A percentile compares a stretch with the other conserved stretches of the same genome.
phyloP scores from a whole-genome alignment of 2,113 vertebrate genomes.

The Benitochromis conjunctus region DNA sequence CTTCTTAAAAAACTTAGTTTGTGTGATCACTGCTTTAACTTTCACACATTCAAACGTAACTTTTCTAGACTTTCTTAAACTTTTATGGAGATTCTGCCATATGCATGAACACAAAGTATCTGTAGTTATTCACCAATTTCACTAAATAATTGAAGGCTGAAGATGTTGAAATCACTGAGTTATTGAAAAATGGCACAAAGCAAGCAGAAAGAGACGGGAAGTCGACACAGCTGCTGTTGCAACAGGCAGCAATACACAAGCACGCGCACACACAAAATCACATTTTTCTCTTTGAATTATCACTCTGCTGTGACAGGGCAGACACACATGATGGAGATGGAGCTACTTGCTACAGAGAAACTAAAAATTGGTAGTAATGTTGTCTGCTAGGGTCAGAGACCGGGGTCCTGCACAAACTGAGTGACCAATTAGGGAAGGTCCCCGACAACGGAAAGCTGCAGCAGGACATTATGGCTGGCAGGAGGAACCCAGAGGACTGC shows the following conservation, averaged over 20 bases:
- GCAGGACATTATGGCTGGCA: not conserved
- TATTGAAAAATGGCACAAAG: not conserved
- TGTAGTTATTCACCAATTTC: not conserved
- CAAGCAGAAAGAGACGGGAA: not conserved
- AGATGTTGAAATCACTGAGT: not conserved
- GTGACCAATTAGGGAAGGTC: slow-evolving; percentile 35
- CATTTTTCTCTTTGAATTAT: slow-evolving; percentile 1
- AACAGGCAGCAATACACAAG: not conserved
- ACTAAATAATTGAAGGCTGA: not conserved
- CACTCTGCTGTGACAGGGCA: not conserved
- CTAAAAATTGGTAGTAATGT: not conserved
- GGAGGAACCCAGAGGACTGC: not conserved
- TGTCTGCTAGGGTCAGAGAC: not conserved
- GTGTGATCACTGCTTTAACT: not conserved
- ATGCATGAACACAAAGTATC: not conserved
- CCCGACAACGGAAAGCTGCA: not conserved
- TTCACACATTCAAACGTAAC: not conserved
- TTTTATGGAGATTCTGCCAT: not conserved
- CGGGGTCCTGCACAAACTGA: not conserved
- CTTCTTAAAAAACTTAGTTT: not conserved
- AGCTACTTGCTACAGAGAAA: not conserved
- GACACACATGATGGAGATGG: not conserved
- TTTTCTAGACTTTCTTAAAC: not conserved
- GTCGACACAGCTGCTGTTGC: not conserved
- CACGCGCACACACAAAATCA: not conserved